Base-by-base conservation (phyloP, 2,113 vertebrate species). In the Bubalus kerabau region DNA sequence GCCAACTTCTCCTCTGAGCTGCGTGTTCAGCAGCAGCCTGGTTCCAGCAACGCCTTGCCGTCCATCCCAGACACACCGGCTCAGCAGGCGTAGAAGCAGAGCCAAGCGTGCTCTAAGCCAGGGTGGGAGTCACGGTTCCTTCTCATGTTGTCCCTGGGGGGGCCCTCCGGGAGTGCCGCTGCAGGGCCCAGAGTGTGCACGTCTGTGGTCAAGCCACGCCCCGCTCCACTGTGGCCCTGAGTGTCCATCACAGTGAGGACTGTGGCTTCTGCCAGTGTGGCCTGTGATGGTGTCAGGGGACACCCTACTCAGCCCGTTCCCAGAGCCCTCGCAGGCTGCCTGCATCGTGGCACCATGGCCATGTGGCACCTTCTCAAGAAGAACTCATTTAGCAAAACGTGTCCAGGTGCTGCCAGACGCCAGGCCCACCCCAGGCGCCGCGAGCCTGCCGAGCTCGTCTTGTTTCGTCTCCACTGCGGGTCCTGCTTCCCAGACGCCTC, bases 381-480 rank as follows among this genome's bases (percentile, higher is more conserved):
- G 30, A 12, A 52, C 15, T 17, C 24, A 12, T 17, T 9, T 28
- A 59, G 32, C 21, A 13, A 8, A 40, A 3, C 1, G 5, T 4
- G 23, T 21, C 10, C 15, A 11, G 21, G 15, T 13, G 16, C 26
- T 52, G 1, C 15, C 11, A 3, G 36, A 3, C 0, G 2, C 36
- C 3, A 16, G 48, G 50, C 36, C 48, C 28, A 2, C 9, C 9
- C 5, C n/a, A 23, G 48, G 32, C 10, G 21, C 48, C 9, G 0
- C 0, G 24, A 13, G 4, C 50, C 16, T 0, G 3, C 26, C 1
- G 5, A 16, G 7, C 23, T 0, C 6, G 0, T 12, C 48, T 19
- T 0, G 3, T 62, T 21, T 50, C 8, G 3, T 2, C 50, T n/a
- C 50, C 40, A 2, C 15, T 28, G 9, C 4, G 0, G 15, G 1